Evolutionary conservation across 2,888 invertebrate species (phyloP).

Genomic region (Cheilosia variabilis): DNA sequence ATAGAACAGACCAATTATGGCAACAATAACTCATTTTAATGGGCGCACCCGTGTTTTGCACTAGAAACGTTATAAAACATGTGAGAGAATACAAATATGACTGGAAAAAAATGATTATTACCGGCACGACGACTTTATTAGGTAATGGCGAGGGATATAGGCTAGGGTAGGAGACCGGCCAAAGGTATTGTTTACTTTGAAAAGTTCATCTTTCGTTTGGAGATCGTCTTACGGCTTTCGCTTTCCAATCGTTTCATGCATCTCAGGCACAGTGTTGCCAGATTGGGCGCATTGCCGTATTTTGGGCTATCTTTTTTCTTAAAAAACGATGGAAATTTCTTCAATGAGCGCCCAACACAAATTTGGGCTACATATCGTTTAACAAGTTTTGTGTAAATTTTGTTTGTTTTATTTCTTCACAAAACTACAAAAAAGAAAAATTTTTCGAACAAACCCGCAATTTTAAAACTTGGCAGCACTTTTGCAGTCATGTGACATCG

Average conservation of each 20-base stretch:
- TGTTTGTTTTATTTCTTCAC: no score
- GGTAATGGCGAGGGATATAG: conserved; percentile 6
- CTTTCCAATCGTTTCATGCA: conserved; percentile 8
- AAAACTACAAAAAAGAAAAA: no score
- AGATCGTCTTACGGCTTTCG: conserved; percentile 11
- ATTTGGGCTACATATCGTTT: no score
- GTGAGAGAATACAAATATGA: conserved; percentile 4
- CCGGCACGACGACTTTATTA: conserved; percentile 6
- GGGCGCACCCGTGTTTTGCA: conserved; percentile 17
- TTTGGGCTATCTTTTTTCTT: no score
- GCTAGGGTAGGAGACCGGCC: not conserved
- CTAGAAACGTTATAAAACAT: conserved; percentile 12
- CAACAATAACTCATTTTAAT: conserved; percentile 62
- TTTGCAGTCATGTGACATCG: no score
- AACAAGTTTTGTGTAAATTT: no score
- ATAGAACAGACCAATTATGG: conserved; percentile 47
- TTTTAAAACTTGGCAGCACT: no score
- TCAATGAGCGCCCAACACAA: no score
- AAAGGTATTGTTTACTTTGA: conserved; percentile 1
- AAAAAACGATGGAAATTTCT: no score
- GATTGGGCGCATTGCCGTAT: no score
- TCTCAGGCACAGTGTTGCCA: no score
- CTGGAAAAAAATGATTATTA: not conserved
- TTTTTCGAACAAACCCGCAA: no score
- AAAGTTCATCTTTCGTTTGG: conserved; percentile 17